These are phyloP conservation scores for Suncus etruscus DNA, from an alignment of 2,113 vertebrate species.

Conservation along the genomic window DNA sequence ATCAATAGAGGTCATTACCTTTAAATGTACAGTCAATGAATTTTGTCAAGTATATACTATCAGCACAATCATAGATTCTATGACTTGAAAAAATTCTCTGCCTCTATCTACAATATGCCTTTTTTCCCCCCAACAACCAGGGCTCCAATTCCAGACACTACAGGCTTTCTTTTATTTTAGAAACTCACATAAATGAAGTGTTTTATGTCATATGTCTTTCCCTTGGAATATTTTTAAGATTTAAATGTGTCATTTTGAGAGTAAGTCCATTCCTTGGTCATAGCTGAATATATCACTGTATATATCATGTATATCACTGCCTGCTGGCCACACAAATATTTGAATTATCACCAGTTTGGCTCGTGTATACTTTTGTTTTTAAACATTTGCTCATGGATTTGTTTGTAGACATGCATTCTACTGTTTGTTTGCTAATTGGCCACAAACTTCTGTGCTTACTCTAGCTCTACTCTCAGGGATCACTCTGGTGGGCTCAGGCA, in stretches of 20 bases:
- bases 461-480: too few species aligned
- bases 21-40: not conserved
- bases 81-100: not conserved
- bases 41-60: not conserved
- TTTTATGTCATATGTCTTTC: not conserved
- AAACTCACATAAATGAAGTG: not conserved
- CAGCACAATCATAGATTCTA: not conserved
- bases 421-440: not conserved
- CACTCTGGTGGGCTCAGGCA: too few species aligned
- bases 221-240: not conserved
- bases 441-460: too few species aligned
- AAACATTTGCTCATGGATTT: not conserved
- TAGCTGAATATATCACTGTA: not conserved
- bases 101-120: not conserved
- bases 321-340: not conserved
- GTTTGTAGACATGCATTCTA: not conserved
- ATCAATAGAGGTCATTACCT: not conserved
- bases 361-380: not conserved
- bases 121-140: not conserved
- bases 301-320: not conserved
- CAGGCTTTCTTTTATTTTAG: not conserved
- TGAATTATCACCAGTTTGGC: not conserved
- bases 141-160: too few species aligned
- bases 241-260: too few species aligned
- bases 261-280: not conserved